phyloP scores from a whole-genome alignment of 2,888 invertebrate species.

The Spodoptera exigua region DNA sequence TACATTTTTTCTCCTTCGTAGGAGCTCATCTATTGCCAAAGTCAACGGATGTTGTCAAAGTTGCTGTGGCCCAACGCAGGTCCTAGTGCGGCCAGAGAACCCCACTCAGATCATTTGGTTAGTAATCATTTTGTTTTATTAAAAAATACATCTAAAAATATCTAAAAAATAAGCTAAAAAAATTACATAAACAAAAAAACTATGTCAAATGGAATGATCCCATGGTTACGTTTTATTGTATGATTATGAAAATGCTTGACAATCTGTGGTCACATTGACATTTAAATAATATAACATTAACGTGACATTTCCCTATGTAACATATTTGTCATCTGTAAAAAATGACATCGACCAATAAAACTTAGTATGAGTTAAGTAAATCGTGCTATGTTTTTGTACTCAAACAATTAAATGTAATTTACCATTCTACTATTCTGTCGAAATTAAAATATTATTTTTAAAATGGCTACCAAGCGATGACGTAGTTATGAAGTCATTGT shows the following conservation, averaged over 20 bases:
- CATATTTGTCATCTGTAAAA: no score
- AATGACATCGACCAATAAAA: no score
- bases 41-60: constrained; percentile 89
- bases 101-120: constrained; percentile 89
- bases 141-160: constrained; percentile 12
- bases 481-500: constrained; percentile 55
- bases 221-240: no score
- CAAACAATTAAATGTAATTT: no score
- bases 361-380: no score
- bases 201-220: no score
- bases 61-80: constrained; percentile 89
- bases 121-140: constrained; percentile 86
- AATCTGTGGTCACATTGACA: no score
- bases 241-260: no score
- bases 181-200: background rate
- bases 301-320: no score
- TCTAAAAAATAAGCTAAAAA: background rate
- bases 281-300: no score
- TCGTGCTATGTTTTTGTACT: no score
- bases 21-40: constrained; percentile 90
- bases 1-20: constrained; percentile 87
- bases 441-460: constrained; percentile 18
- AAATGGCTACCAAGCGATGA: constrained; percentile 48
- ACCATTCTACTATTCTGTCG: no score
- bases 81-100: constrained; percentile 88